These are phyloP conservation scores for Tricholauxania praeusta DNA, from an alignment of 2,888 invertebrate species.

Conservation along the genomic window DNA sequence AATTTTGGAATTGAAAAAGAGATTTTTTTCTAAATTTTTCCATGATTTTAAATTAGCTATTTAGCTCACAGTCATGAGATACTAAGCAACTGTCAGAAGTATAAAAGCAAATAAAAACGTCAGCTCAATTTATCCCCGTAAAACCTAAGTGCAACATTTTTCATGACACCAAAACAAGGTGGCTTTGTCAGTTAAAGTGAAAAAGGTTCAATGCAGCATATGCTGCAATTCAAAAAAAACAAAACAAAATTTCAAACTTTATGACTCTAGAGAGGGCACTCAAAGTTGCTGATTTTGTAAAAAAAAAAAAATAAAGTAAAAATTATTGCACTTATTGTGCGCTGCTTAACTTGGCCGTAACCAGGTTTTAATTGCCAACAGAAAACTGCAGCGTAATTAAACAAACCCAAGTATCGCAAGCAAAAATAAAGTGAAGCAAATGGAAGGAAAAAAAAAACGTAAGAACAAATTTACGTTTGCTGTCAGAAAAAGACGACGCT, in stretches of 20 bases:
- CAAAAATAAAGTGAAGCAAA: neutral
- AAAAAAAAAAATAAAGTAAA: neutral
- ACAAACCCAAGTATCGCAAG: slow-evolving; percentile 27
- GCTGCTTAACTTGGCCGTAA: slow-evolving; percentile 32
- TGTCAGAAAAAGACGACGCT: slow-evolving; percentile 62
- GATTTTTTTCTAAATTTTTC: too few species aligned
- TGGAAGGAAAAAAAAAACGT: slow-evolving; percentile 10
- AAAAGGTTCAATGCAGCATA: too few species aligned
- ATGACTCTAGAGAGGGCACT: slow-evolving; percentile 27
- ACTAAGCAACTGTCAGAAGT: too few species aligned
- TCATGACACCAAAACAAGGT: too few species aligned
- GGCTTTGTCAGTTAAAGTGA: too few species aligned
- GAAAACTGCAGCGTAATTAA: slow-evolving; percentile 55
- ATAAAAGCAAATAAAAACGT: too few species aligned
- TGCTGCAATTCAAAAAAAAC: neutral
- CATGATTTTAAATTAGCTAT: too few species aligned
- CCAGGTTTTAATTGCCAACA: slow-evolving; percentile 61
- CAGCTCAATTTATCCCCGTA: too few species aligned
- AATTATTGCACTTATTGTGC: slow-evolving; percentile 4
- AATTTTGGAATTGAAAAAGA: too few species aligned
- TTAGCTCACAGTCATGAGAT: too few species aligned
- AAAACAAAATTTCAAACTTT: slow-evolving; percentile 2
- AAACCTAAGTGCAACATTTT: too few species aligned
- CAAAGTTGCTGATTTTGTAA: slow-evolving; percentile 17
- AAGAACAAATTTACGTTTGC: slow-evolving; percentile 65